These are phyloP conservation scores for Napeogenes inachia DNA, from an alignment of 2,888 invertebrate species.

Conservation along the genomic window DNA sequence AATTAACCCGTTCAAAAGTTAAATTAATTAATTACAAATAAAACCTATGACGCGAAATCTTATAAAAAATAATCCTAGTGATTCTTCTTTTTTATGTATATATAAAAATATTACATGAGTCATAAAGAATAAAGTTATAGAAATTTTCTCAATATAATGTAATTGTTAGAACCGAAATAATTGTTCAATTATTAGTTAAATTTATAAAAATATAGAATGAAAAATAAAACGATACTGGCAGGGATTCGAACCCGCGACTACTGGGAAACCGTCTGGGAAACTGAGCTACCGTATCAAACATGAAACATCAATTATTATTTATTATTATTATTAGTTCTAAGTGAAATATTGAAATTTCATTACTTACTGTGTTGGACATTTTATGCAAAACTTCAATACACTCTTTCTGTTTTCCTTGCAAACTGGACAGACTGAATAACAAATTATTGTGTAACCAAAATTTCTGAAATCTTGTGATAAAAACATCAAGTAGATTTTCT, in stretches of 20 bases:
- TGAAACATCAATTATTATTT: too few species aligned
- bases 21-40: too few species aligned
- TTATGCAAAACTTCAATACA: conserved; percentile 53
- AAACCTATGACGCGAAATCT: too few species aligned
- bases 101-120: too few species aligned
- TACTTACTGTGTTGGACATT: conserved; percentile 52
- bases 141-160: neutral
- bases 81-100: too few species aligned
- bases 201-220: too few species aligned
- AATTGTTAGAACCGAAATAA: neutral
- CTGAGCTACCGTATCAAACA: too few species aligned
- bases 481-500: conserved; percentile 49
- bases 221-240: too few species aligned
- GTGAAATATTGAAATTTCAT: conserved; percentile 5
- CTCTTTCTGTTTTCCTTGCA: conserved; percentile 53
- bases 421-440: conserved; percentile 46
- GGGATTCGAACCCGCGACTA: too few species aligned
- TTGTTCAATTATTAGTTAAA: neutral
- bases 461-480: conserved; percentile 58
- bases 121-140: neutral
- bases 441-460: conserved; percentile 52
- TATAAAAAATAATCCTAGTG: too few species aligned
- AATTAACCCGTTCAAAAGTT: too few species aligned
- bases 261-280: too few species aligned
- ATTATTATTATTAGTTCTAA: neutral